phyloP scores from a whole-genome alignment of 2,888 invertebrate genomes.

The Macaria notata region DNA sequence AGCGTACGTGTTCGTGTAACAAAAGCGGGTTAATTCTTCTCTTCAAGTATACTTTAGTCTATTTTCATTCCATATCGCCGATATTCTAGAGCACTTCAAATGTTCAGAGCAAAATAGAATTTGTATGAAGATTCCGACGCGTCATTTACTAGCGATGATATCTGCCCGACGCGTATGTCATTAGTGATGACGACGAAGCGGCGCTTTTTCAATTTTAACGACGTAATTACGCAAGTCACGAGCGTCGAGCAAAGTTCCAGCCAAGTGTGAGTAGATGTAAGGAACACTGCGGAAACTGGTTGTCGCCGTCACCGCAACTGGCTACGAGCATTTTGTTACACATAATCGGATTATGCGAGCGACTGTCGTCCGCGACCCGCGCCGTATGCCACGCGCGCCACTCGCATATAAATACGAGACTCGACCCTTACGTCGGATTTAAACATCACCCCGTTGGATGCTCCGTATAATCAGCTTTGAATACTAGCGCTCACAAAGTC shows the following conservation, averaged over 20 bases:
- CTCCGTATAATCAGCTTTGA: slow-evolving; percentile 41
- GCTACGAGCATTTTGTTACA: slow-evolving; percentile 76
- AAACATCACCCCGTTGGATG: slow-evolving; percentile 42
- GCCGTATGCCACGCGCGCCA: slow-evolving; percentile 46
- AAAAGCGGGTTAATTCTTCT: no score
- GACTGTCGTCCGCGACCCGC: slow-evolving; percentile 55
- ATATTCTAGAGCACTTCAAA: no score
- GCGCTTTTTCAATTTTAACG: slow-evolving; percentile 39
- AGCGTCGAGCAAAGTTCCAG: slow-evolving; percentile 30
- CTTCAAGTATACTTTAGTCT: no score
- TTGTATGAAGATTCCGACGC: not conserved
- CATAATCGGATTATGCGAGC: slow-evolving; percentile 71
- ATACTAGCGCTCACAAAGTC: slow-evolving; percentile 24
- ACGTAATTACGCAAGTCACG: slow-evolving; percentile 40
- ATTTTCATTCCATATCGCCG: no score
- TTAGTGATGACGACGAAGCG: slow-evolving; percentile 31
- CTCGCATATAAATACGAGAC: slow-evolving; percentile 27
- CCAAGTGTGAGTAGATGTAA: slow-evolving; percentile 42
- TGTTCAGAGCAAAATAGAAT: not conserved
- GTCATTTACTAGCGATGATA: not conserved
- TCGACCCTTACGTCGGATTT: slow-evolving; percentile 52
- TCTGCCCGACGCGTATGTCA: slow-evolving; percentile 25
- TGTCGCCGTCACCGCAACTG: slow-evolving; percentile 45
- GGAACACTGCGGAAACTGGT: slow-evolving; percentile 49
- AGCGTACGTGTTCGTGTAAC: no score